Base-by-base conservation (phyloP, 2,888 invertebrate species). In the Melikaiella ostensackeni region DNA sequence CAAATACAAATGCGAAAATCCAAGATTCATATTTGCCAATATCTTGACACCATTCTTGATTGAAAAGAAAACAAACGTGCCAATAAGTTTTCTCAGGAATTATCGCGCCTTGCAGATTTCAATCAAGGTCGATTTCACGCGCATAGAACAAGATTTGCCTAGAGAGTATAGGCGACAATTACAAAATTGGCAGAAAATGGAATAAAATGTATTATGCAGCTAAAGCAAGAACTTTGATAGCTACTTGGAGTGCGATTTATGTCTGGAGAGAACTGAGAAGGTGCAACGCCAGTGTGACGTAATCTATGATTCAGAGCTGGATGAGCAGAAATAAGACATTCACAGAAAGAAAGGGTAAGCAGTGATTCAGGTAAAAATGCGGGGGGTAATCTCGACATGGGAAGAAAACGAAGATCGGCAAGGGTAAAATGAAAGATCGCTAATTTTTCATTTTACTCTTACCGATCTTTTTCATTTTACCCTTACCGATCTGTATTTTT, bases 231-330 rank as follows among this genome's bases (percentile, higher is more conserved):
- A 2, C 38, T 42, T 8, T 38, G 16, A 27, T 42, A 42, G 8
- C 5, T 19, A 42, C 21, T 42, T 38, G 27, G 27, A 59, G 27
- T 50, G 70, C 70, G 30, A 46, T 70, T 70, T 70, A 55, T 50
- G 50, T 30, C 50, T 70, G n/a, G 70, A 70, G 50, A 75, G n/a
- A n/a, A n/a, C n/a, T n/a, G n/a, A n/a, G 77, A 74, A 80, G 80
- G 77, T 74, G 66, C 79, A 66, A 59, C 59, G 27, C 21, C 55
- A 63, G 42, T 74, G 70, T 82, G 82, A 82, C 82, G 80, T 78
- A 82, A 81, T 76, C 75, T 63, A 78, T 79, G 80, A 80, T 81
- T 80, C 79, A 81, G 81, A 81, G 79, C 77, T 75, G 77, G 79
- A 81, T 81, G 80, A 63, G 75, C 77, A 75, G 75, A 70, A 66